A percentile compares a stretch with the other conserved stretches of the same genome.
phyloP scores from a whole-genome alignment of 2,113 vertebrate species.

The Pygoscelis antarcticus region DNA sequence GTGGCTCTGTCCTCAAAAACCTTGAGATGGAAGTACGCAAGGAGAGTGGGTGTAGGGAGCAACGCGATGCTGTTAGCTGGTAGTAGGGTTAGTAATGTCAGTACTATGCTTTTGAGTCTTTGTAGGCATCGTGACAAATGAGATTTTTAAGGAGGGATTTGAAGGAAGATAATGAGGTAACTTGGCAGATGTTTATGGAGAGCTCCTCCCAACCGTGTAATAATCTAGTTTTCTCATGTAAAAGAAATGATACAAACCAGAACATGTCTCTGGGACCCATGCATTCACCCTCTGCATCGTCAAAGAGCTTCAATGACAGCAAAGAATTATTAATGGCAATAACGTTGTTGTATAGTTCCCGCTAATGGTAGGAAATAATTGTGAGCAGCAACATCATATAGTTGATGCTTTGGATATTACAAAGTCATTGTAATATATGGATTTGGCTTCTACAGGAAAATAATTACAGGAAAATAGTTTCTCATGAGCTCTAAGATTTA shows the following conservation, averaged over 20 bases:
- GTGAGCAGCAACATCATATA: neutral
- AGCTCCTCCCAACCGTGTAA: conserved; percentile 47
- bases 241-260: conserved; percentile 30
- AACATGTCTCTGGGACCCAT: neutral
- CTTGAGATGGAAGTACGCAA: rapidly evolving
- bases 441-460: conserved; percentile 17
- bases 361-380: conserved; percentile 37
- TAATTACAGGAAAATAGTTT: conserved; percentile 28
- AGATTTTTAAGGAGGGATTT: conserved; percentile 42
- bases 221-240: conserved; percentile 26
- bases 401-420: conserved; percentile 19
- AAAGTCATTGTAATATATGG: neutral
- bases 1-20: neutral
- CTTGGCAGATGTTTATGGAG: conserved; percentile 58
- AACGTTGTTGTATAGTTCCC: neutral
- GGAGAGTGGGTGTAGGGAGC: neutral
- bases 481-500: neutral
- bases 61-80: neutral
- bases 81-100: neutral
- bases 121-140: conserved; percentile 4
- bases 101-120: neutral
- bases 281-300: neutral
- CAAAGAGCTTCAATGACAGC: conserved; percentile 38
- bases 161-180: conserved; percentile 49
- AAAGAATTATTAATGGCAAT: conserved; percentile 50